phyloP scores from a whole-genome alignment of 2,888 invertebrate species.

The Pseudococcus jackbeardsleyi region DNA sequence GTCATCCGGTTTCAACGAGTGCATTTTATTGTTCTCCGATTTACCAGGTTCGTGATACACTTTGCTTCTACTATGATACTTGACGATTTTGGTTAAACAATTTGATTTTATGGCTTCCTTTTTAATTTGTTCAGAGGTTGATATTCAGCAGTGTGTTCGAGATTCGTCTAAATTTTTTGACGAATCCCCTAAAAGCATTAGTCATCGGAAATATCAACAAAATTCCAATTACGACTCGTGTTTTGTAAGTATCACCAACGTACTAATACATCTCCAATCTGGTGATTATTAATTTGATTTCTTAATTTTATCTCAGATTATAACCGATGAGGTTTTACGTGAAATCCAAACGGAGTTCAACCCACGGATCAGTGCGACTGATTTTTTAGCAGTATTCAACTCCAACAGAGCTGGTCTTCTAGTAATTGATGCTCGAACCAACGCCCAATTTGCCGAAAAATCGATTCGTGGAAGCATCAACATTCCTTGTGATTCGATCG shows the following conservation, averaged over 20 bases:
- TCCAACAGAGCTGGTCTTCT: conserved; percentile 72
- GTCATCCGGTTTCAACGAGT: conserved; percentile 96
- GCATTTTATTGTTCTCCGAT: conserved; percentile 98
- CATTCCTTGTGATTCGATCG: conserved; percentile 87
- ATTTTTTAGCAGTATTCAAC: conserved; percentile 82
- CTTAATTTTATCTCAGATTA: background rate
- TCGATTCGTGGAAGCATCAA: conserved; percentile 87
- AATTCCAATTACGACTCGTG: conserved; percentile 68
- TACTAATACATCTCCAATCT: background rate
- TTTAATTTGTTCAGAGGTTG: conserved; percentile 77
- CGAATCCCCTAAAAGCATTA: conserved; percentile 89
- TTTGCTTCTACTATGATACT: no score
- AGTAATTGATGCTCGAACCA: conserved; percentile 79
- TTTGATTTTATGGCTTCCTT: background rate
- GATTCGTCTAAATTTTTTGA: conserved; percentile 89
- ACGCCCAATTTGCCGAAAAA: conserved; percentile 80
- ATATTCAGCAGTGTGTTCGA: conserved; percentile 92
- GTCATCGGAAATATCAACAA: conserved; percentile 83
- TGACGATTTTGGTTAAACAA: background rate
- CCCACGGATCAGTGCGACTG: conserved; percentile 87
- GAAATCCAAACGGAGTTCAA: conserved; percentile 81
- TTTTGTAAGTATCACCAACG: conserved; percentile 52
- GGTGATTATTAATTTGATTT: background rate
- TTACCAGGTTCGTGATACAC: conserved; percentile 76
- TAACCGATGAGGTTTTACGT: background rate